These are phyloP conservation scores for Trididemnum clinides DNA, from an alignment of 23 tunicate species.

Conservation along the genomic window DNA sequence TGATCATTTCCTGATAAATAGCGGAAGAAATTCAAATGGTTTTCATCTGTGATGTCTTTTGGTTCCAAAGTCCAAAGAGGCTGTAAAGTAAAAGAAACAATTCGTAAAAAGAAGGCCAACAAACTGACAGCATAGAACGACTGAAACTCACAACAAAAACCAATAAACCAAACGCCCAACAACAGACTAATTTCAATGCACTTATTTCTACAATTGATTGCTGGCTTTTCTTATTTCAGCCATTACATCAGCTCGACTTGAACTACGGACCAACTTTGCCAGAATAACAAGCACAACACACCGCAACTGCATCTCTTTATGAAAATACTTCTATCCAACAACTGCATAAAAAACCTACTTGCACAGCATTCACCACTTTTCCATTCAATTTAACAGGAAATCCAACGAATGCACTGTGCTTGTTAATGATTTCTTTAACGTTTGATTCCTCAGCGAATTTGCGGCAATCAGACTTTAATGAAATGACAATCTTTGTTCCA, in stretches of 20 bases:
- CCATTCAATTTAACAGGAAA: conserved; percentile 83
- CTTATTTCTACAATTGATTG: too few species aligned
- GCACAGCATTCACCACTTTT: conserved; percentile 60
- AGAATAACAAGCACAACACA: too few species aligned
- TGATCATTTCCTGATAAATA: conserved; percentile 59
- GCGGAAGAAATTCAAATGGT: conserved; percentile 82
- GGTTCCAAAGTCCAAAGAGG: conserved; percentile 94
- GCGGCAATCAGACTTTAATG: conserved; percentile 84
- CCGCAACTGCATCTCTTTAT: too few species aligned
- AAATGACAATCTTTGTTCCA: conserved; percentile 86
- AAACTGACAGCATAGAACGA: too few species aligned
- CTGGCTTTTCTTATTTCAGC: too few species aligned
- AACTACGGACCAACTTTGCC: too few species aligned
- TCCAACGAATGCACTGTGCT: conserved; percentile 85
- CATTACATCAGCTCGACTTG: too few species aligned
- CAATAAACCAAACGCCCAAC: too few species aligned
- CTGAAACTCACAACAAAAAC: too few species aligned
- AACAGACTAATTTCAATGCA: too few species aligned
- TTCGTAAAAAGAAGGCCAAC: too few species aligned
- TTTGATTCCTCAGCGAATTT: conserved; percentile 79
- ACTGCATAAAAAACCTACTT: conserved; percentile 16
- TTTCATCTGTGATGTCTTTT: conserved; percentile 85
- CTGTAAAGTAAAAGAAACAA: conserved; percentile 34
- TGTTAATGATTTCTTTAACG: conserved; percentile 74
- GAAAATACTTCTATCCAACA: too few species aligned